Evolutionary conservation across 2,888 invertebrate species (phyloP), one percentile per base, ranked within the genome.

Genomic region (Rhogogaster chlorosoma): DNA sequence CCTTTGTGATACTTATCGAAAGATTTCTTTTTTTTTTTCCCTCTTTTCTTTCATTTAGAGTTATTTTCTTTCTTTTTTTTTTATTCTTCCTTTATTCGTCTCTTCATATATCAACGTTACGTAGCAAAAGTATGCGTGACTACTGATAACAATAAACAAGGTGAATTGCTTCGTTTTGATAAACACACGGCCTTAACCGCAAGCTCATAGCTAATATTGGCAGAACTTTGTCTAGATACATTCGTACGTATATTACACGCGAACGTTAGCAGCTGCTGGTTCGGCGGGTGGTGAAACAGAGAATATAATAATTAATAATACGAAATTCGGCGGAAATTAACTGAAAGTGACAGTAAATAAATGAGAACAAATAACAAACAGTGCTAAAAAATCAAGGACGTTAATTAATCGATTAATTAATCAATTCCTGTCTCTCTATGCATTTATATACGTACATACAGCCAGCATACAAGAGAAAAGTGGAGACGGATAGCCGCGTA

Each of bases 61-160:
- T 67, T 26, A 4, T 36, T 38, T 53, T 38, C 6, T 29, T 26
- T 49, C 7, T 18, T 73, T n/a, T n/a, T 18, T 6, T 9, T 18
- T 73, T 22, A 42, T 73, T 36, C 22, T n/a, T n/a, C n/a, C n/a
- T n/a, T n/a, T n/a, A n/a, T n/a, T n/a, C n/a, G n/a, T n/a, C 12
- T 12, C 29, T 18, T 12, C 5, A 26, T 45, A 26, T 26, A 77
- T 29, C 29, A 67, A 53, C 53, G 67, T 32, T 67, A 49, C 71
- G 26, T 77, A 9, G 18, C 75, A 49, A 32, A 45, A 45, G n/a
- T 29, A 22, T 12, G 18, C 15, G 49, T 22, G 22, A 15, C 7
- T 32, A 49, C 61, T 80, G 80, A 57, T 80, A 80, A 80, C 80
- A 38, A 61, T 80, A 36, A 57, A 80, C 38, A 80, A 80, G 61